Evolutionary conservation across 2,113 vertebrate species (phyloP), one percentile per base, ranked within the genome.

Genomic region (Oryzias celebensis): DNA sequence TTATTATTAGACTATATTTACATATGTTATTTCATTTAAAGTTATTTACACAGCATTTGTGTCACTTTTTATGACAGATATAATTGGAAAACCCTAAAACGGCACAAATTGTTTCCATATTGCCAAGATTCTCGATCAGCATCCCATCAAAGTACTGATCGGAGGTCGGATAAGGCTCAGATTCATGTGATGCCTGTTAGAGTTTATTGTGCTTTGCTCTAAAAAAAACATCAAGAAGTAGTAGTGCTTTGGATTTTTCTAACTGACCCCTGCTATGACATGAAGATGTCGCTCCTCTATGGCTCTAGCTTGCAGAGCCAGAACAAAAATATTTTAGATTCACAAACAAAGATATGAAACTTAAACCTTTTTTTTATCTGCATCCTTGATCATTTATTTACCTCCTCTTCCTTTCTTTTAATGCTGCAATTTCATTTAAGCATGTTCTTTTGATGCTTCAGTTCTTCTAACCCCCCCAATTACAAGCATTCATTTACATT

Each of bases 141-240:
- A 69, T 70, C 64, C 51, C 45, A 51, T 58, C 50, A 58, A 60
- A 73, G 54, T 44, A 70, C 53, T 22, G 4, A 48, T 66, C 58
- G 47, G 52, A 80, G 59, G 64, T 78, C 66, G 28, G 62, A 66
- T 58, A 52, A 75, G 59, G 67, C 58, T 68, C 42, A 65, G 54
- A 64, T 81, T 68, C 15, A 61, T 28, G 22, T 77, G 52, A 73
- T 57, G 45, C 43, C 41, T 53, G 28, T 45, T 55, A 43, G 60
- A 52, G 58, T 66, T 76, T 16, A 20, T 86, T 87, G 87, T 86
- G 87, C 84, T 88, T 86, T 74, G 24, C 14, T 48, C 41, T 46
- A 36, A 36, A 12, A 36, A 36, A 28, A 28, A 28, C 7, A 65
- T 66, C 18, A 71, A 46, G 17, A 43, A 68, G 53, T n/a, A 68